phyloP scores from a whole-genome alignment of 2,797 vertebrate species.

The Poeciliopsis presidionis region DNA sequence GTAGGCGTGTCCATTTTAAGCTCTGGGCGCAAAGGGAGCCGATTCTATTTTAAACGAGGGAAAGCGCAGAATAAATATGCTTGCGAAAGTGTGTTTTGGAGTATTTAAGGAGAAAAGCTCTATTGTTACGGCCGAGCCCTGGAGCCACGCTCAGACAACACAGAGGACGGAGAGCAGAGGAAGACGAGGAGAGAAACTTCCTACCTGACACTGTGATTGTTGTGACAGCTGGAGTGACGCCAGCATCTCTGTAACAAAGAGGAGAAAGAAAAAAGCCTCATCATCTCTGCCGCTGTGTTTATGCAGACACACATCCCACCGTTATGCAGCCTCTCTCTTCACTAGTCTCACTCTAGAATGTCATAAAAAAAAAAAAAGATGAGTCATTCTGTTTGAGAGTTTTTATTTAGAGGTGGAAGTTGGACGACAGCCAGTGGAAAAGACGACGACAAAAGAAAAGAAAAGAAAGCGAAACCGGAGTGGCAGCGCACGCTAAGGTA shows the following conservation, averaged over 20 bases:
- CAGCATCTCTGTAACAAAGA: constrained; percentile 87
- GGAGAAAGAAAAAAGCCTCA: constrained; percentile 22
- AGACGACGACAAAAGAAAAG: constrained; percentile 17
- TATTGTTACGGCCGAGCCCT: constrained; percentile 45
- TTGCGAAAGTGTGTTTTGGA: constrained; percentile 25
- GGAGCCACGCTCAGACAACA: constrained; percentile 39
- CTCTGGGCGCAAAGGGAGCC: constrained; percentile 30
- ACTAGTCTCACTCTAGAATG: constrained; percentile 31
- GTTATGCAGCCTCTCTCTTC: constrained; percentile 26
- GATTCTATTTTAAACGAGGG: constrained; percentile 26
- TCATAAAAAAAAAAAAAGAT: constrained; percentile 42
- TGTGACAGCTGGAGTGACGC: constrained; percentile 89
- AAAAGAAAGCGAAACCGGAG: constrained; percentile 31
- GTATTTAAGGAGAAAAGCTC: constrained; percentile 53
- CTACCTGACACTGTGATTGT: constrained; percentile 92
- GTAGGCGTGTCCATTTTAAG: constrained; percentile 21
- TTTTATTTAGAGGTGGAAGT: constrained; percentile 38
- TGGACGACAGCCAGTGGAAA: constrained; percentile 35
- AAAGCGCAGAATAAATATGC: constrained; percentile 39
- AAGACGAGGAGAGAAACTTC: constrained; percentile 25
- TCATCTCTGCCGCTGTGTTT: constrained; percentile 26
- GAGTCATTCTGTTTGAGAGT: constrained; percentile 48
- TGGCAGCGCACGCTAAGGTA: constrained; percentile 26
- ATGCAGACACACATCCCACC: constrained; percentile 8
- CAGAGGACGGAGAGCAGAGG: constrained; percentile 32